Conservation (phyloP, 2,888 invertebrate species). For the Platycheirus albimanus region DNA sequence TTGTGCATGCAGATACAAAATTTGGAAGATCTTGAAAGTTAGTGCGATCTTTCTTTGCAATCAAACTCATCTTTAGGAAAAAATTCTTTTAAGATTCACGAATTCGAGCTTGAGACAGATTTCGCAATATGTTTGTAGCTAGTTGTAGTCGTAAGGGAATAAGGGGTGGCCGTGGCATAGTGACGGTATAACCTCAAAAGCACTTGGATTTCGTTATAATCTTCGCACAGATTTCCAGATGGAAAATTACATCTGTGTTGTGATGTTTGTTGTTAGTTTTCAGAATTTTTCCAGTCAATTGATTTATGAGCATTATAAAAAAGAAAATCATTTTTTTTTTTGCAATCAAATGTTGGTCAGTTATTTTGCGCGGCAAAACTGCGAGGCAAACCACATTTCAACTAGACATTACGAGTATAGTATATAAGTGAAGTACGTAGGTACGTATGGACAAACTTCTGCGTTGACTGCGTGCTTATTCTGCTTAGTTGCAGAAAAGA, state of each 20-base stretch:
- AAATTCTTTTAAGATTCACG: constrained; percentile 31
- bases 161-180: constrained; percentile 5
- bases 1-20: constrained; percentile 29
- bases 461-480: constrained; percentile 2
- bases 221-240: constrained; percentile 18
- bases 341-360: constrained; percentile 26
- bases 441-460: background rate
- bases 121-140: background rate
- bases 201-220: constrained; percentile 20
- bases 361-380: constrained; percentile 33
- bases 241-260: constrained; percentile 40
- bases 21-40: constrained; percentile 29
- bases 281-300: constrained; percentile 56
- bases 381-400: constrained; percentile 53
- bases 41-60: constrained; percentile 25
- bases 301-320: constrained; percentile 31
- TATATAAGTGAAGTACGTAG: background rate
- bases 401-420: background rate
- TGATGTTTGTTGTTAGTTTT: constrained; percentile 18
- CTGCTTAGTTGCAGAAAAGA: constrained; percentile 50
- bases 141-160: too few relatives aligned
- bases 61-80: constrained; percentile 9
- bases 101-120: constrained; percentile 33
- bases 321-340: constrained; percentile 19
- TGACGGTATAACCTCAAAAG: constrained; percentile 60